Percentiles rank a stretch among this genome's conserved stretches.
phyloP scores from a whole-genome alignment of 37 sponge, comb jelly and placozoan genomes.

The Petrosia ficiformis region DNA sequence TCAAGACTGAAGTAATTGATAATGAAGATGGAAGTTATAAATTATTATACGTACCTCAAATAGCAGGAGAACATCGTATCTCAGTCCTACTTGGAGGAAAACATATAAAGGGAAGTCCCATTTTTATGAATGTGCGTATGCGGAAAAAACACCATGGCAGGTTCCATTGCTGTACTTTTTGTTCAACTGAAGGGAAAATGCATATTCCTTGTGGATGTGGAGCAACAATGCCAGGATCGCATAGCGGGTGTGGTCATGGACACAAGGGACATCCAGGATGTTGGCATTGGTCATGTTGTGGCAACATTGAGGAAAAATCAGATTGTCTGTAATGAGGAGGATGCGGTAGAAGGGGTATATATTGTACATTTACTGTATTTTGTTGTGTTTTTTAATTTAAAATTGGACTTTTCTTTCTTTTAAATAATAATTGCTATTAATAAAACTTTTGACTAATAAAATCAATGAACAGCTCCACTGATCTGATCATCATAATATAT shows the following conservation, averaged over 20 bases:
- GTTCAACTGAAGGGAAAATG: slow-evolving; percentile 57
- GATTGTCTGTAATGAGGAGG: slow-evolving; percentile 18
- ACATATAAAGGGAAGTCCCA: slow-evolving; percentile 64
- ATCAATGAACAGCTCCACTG: too few relatives aligned
- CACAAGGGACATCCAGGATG: slow-evolving; percentile 69
- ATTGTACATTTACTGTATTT: neutral
- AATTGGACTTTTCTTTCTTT: neutral
- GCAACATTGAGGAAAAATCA: slow-evolving; percentile 39
- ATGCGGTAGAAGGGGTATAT: neutral
- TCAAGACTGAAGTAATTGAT: slow-evolving; percentile 26
- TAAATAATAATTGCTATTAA: too few relatives aligned
- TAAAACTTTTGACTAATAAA: too few relatives aligned
- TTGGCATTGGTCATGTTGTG: slow-evolving; percentile 80
- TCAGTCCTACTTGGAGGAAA: slow-evolving; percentile 49
- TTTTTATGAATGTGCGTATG: slow-evolving; percentile 39
- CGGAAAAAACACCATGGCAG: slow-evolving; percentile 41
- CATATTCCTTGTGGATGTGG: slow-evolving; percentile 78
- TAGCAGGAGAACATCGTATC: slow-evolving; percentile 46
- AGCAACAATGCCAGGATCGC: slow-evolving; percentile 68
- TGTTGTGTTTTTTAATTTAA: neutral
- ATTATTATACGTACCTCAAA: slow-evolving; percentile 37
- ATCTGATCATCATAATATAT: too few relatives aligned
- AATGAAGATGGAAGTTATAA: slow-evolving; percentile 38
- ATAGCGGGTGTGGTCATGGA: slow-evolving; percentile 81
- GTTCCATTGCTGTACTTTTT: slow-evolving; percentile 76